Evolutionary conservation across 2,888 invertebrate species (phyloP).

Genomic region (Ametastegia equiseti): DNA sequence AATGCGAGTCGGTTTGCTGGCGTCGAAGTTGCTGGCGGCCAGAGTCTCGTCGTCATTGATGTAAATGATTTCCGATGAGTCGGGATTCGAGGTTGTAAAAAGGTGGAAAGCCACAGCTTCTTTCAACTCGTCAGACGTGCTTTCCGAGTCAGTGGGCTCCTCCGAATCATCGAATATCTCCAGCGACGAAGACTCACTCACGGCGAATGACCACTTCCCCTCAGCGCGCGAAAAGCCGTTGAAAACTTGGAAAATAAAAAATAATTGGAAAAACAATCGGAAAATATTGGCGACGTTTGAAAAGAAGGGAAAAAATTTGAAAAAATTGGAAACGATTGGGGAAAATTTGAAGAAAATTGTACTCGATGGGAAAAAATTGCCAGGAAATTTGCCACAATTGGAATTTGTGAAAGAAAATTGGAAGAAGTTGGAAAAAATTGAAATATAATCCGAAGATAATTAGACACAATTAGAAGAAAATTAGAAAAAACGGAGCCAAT

Average conservation of each 20-base stretch:
- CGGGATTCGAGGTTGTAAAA: not conserved
- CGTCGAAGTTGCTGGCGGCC: constrained; percentile 21
- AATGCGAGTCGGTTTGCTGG: constrained; percentile 9
- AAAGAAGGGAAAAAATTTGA: too few relatives aligned
- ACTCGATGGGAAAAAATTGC: too few relatives aligned
- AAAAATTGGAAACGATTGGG: too few relatives aligned
- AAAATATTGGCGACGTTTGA: too few relatives aligned
- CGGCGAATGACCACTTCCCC: not conserved
- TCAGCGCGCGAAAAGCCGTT: not conserved
- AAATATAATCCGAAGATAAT: too few relatives aligned
- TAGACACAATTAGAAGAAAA: too few relatives aligned
- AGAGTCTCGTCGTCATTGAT: constrained; percentile 7
- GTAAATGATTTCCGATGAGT: not conserved
- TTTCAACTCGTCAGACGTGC: not conserved
- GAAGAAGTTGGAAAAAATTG: too few relatives aligned
- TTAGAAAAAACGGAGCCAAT: too few relatives aligned
- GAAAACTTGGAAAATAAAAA: not conserved
- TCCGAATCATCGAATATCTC: not conserved
- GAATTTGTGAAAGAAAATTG: too few relatives aligned
- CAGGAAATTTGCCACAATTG: too few relatives aligned
- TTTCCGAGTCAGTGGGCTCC: not conserved
- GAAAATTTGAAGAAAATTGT: too few relatives aligned
- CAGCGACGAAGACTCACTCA: not conserved
- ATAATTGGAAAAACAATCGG: not conserved
- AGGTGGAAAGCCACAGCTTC: not conserved